Conservation (phyloP, 2,888 invertebrate species). For the Enchytraeus crypticus region DNA sequence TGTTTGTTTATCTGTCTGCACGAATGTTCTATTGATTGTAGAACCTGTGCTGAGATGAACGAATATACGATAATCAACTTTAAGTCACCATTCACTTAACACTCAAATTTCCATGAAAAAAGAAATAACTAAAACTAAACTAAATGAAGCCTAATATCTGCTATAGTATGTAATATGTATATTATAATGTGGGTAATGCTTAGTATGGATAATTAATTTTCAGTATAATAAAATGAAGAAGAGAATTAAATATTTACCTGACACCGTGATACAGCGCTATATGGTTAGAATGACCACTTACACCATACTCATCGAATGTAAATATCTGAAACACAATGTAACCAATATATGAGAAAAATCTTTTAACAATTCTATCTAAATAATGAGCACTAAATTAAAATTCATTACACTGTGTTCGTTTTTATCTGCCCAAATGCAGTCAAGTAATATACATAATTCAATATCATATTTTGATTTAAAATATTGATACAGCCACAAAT, state of each 20-base stretch:
- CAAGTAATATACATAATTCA: too few relatives aligned
- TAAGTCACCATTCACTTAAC: not conserved
- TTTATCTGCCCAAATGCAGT: not conserved
- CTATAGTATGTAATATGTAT: too few relatives aligned
- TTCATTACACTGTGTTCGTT: not conserved
- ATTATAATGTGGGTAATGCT: too few relatives aligned
- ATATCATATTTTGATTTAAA: too few relatives aligned
- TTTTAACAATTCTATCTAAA: conserved; percentile 1
- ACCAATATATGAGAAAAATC: not conserved
- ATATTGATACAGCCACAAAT: too few relatives aligned
- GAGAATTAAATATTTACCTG: conserved; percentile 29
- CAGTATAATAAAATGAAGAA: too few relatives aligned
- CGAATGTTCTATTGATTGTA: too few relatives aligned
- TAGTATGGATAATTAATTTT: too few relatives aligned
- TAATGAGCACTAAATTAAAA: not conserved
- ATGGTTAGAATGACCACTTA: conserved; percentile 88
- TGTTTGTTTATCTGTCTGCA: too few relatives aligned
- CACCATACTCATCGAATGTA: conserved; percentile 86
- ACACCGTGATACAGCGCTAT: conserved; percentile 51
- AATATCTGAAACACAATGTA: conserved; percentile 54
- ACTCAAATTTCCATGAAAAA: not conserved
- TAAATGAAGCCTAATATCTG: too few relatives aligned
- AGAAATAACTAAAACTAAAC: not conserved
- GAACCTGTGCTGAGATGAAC: too few relatives aligned
- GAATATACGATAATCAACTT: too few relatives aligned